Evolutionary conservation across 2,113 vertebrate species (phyloP), one percentile per base, ranked within the genome.

Genomic region (Paracanthobrama guichenoti): DNA sequence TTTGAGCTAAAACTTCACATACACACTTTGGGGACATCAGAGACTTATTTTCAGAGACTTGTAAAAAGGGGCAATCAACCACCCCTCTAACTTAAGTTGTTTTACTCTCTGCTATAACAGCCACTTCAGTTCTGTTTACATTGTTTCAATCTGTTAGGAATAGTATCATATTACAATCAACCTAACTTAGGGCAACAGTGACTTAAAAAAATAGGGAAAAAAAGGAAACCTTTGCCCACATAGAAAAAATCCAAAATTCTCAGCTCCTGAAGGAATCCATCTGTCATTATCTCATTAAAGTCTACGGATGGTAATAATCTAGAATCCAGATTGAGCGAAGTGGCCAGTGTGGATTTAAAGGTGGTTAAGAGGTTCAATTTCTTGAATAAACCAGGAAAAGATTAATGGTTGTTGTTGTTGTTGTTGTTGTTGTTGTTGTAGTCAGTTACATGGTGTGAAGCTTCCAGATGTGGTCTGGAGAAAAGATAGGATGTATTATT

Each of bases 51-150:
- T 42, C 35, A 35, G 35, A 35, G 4, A 35, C 35, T 4, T 35
- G 35, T 35, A 35, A 35, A 35, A 35, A 35, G 35, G 35, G 35
- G 35, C 35, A 35, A 4, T 35, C 35, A 35, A 3, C 4, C 35
- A 35, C 35, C 35, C 3, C 35, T 35, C 76, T 39, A 57, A 88
- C 59, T 44, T 26, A 64, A 64, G 55, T 71, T 77, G 84, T 73
- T 84, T 86, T 87, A 71, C 66, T 81, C n/a, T 82, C 28, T 81
- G 62, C 26, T 59, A 31, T 60, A 78, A 13, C 20, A 84, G 67
- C 76, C 74, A 81, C 50, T 72, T 64, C 22, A 39, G 39, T 77
- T 66, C 20, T 64, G 64, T 69, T 82, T 62, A 44, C 22, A 60
- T 12, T 42, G 6, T 57, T 66, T 18, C 44, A 50, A 24, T 22